Evolutionary conservation across 2,888 invertebrate genomes (phyloP), one percentile per base, ranked within the genome.

Genomic region (Caenorhabditis uteleia): DNA sequence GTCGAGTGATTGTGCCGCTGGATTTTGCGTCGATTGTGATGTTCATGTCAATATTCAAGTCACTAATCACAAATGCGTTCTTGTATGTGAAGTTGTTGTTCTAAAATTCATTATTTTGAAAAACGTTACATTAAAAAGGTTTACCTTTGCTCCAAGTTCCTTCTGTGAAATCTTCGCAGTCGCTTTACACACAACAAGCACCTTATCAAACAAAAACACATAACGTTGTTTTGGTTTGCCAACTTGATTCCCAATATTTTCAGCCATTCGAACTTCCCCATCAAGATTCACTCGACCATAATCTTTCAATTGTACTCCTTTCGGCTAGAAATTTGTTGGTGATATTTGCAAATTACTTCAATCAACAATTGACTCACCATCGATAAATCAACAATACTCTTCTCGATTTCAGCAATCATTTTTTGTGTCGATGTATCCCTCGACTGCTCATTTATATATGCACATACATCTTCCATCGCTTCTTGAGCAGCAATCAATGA

Each of bases 151-250:
- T n/a, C n/a, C n/a, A n/a, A n/a, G n/a, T n/a, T n/a, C n/a, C n/a
- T n/a, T n/a, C n/a, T n/a, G n/a, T n/a, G 53, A 40, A 18, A 70
- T 59, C 51, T 74, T 75, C 39, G 55, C 68, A 5, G 56, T 27
- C 14, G 51, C 42, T 54, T 93, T 94, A 85, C 93, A 93, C 84
- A 94, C 89, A 82, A 98, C 88, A 87, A 98, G 90, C 67, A 94
- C 91, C 87, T 93, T 93, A 85, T 98, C 95, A 85, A 98, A 98
- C 57, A 98, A 90, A 86, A 98, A 98, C 26, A 94, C 92, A 85
- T 95, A 95, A 84, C 95, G 69, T 21, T 69, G 72, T 47, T 80
- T 82, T 38, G 70, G 55, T 46, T 77, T 73, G 12, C 68, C 71
- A 4, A 49, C 29, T 3, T 53, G 53, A 4, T 38, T 36, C 4